Evolutionary conservation across 1,140 invertebrate species (phyloP), one percentile per base, ranked within the genome.

Genomic region (Drosophila subobscura): DNA sequence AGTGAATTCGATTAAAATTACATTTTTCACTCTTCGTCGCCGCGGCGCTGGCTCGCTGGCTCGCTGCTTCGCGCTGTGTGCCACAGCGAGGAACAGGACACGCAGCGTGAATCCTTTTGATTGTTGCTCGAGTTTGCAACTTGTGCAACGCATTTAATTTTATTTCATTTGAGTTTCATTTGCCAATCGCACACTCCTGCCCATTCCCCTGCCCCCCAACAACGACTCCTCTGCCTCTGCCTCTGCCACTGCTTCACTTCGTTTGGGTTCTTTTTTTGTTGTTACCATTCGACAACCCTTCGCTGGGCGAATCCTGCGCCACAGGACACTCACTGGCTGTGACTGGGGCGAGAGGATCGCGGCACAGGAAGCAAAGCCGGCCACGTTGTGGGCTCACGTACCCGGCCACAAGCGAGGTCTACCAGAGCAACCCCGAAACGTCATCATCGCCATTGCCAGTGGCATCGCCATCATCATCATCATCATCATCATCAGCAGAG

Each of bases 1-100:
- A 77, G 51, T 88, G 83, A 88, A 88, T 88, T 88, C 83, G 83
- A 88, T 88, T 88, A 88, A 88, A 88, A 88, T 88, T 86, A 88
- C 83, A 79, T 88, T 86, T 86, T 77, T 85, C 66, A 40, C 45
- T 44, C 56, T 56, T 50, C 42, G 29, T 33, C 12, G n/a, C 29
- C 14, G 16, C 16, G 16, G 16, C 16, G 44, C 8, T 47, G 46
- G 53, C 67, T 55, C 57, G 44, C 8, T 47, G 46, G 53, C 67
- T 55, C 57, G 56, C 52, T 67, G 59, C 65, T 45, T 41, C 65
- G 53, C 27, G 23, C 57, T 37, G 33, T 37, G 33, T 37, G 33
- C 8, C 33, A 55, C 58, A 55, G 70, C 51, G 20, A 54, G 46
- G 47, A 70, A 60, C 61, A 77, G 63, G 63, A 60, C 70, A 72